phyloP scores from a whole-genome alignment of 2,888 invertebrate species.

The Tryphoninae sp. region DNA sequence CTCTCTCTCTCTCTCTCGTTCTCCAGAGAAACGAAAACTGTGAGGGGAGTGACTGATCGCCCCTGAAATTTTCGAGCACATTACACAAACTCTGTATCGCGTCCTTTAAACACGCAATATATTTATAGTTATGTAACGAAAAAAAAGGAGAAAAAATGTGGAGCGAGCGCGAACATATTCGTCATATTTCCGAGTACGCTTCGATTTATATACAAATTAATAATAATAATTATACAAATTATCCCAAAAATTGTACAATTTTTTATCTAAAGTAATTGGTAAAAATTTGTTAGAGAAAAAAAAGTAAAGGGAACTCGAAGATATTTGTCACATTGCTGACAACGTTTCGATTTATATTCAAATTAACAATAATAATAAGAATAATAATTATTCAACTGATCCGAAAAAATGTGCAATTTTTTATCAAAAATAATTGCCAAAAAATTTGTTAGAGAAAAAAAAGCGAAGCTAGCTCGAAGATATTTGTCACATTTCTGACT shows the following conservation, averaged over 20 bases:
- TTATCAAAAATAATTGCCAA: no score
- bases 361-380: no score
- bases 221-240: no score
- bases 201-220: not conserved
- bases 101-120: not conserved
- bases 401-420: no score
- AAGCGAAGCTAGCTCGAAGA: not conserved
- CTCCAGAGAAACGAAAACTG: constrained; percentile 7
- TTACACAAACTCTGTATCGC: constrained; percentile 39
- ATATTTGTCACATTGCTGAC: not conserved
- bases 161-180: not conserved
- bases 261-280: no score
- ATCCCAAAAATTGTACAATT: no score
- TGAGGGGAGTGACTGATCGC: constrained; percentile 29
- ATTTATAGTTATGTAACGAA: constrained; percentile 16
- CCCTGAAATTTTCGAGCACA: constrained; percentile 40
- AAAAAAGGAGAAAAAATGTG: not conserved
- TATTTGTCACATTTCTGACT: not conserved
- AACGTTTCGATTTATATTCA: not conserved
- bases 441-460: not conserved
- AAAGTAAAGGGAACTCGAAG: not conserved
- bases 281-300: no score
- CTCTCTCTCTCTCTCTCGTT: not conserved
- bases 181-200: not conserved
- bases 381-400: no score